Evolutionary conservation across 1,140 invertebrate genomes (phyloP), one percentile per base, ranked within the genome.

Genomic region (Chironomus striatipennis): DNA sequence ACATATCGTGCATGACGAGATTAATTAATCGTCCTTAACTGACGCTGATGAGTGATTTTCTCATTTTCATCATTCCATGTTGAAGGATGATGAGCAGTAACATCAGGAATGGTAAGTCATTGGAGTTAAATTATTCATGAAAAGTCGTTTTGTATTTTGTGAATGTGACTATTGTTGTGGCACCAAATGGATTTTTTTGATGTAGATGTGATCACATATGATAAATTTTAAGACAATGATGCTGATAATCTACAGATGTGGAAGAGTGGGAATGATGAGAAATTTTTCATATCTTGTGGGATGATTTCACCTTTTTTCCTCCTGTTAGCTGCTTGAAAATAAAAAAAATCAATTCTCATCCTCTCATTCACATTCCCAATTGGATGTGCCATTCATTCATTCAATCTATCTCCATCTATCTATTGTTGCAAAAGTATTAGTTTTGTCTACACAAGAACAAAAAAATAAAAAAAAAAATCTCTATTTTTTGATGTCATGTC

Each of bases 391-490:
- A 34, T 34, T 57, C 12, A 57, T 57, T 57, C 47, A 57, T 57
- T 57, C 47, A 57, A 57, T 57, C 12, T n/a, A 57, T 57, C 47
- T 47, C 43, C 43, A 47, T 67, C 64, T 18, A 67, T 67, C 64
- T 67, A 67, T 67, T 67, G 12, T 67, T 70, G 65, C 65, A 70
- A 70, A 70, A 57, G 65, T 70, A 70, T 70, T 70, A 70, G 65
- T 70, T 70, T 70, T 70, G 65, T 70, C 65, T 70, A 70, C 18
- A 70, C 24, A 34, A n/a, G 24, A 34, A 34, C 24, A 34, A 5
- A 1, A 34, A n/a, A n/a, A n/a, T n/a, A n/a, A n/a, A n/a, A 34
- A 5, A 34, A 34, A 34, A 34, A 34, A 2, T 34, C 24, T 34
- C 24, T 34, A 34, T 18, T 70, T 70, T 70, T 70, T 70, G 65